phyloP scores from a whole-genome alignment of 2,888 invertebrate species.

The Acanthococcus lagerstroemiae region DNA sequence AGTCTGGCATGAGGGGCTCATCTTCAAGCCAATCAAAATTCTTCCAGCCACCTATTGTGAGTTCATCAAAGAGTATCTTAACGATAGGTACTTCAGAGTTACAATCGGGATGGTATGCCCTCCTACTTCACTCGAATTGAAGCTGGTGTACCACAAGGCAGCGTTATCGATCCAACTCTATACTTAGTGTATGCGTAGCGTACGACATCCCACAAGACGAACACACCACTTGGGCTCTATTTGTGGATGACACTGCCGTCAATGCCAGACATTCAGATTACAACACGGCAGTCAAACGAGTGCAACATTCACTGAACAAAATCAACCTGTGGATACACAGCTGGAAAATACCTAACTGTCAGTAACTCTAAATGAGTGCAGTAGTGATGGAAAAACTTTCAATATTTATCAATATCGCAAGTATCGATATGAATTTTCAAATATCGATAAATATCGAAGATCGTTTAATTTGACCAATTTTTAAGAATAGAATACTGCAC shows the following conservation, averaged over 20 bases:
- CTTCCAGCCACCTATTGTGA: neutral
- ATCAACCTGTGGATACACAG: neutral
- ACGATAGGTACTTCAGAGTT: neutral
- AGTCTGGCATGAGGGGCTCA: neutral
- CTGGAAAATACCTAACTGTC: neutral
- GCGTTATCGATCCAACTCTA: neutral
- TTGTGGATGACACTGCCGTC: neutral
- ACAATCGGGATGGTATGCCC: neutral
- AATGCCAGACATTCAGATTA: neutral
- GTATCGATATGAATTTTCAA: too few relatives aligned
- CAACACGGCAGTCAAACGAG: neutral
- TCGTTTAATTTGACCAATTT: too few relatives aligned
- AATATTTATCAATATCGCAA: too few relatives aligned
- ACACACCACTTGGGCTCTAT: neutral
- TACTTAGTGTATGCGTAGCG: neutral
- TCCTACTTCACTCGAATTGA: neutral
- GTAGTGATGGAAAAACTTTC: too few relatives aligned
- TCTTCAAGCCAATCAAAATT: neutral
- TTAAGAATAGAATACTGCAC: too few relatives aligned
- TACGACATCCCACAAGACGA: neutral
- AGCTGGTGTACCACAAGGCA: conserved; percentile 4
- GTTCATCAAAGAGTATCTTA: neutral
- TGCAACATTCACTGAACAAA: neutral
- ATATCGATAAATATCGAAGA: too few relatives aligned
- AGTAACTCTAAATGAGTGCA: neutral